Evolutionary conservation across 1,140 invertebrate genomes (phyloP).

Genomic region (Anoplophora glabripennis): DNA sequence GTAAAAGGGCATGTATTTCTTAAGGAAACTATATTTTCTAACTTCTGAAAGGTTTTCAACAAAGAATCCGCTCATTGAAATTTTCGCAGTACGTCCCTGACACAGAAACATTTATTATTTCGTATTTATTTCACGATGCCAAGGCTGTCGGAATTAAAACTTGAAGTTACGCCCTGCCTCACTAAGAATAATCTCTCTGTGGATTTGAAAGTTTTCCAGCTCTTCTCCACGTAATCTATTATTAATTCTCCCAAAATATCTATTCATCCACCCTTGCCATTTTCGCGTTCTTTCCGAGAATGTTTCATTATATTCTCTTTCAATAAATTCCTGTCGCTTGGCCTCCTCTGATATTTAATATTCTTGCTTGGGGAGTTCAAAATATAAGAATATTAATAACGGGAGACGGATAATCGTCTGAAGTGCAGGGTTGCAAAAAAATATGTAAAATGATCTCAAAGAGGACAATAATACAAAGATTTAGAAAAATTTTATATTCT

Average conservation of each 20-base stretch:
- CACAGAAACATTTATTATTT: too few relatives aligned
- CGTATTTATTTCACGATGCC: background rate
- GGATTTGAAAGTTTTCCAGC: constrained; percentile 26
- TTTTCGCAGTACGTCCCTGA: too few relatives aligned
- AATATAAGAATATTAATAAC: too few relatives aligned
- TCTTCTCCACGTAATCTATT: constrained; percentile 33
- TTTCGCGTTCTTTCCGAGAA: background rate
- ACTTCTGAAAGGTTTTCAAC: too few relatives aligned
- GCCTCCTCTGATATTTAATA: constrained; percentile 2
- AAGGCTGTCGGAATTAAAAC: constrained; percentile 31
- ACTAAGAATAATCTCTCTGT: constrained; percentile 24
- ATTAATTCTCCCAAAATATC: constrained; percentile 28
- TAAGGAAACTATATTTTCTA: too few relatives aligned
- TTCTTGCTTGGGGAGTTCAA: background rate
- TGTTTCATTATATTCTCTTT: constrained; percentile 9
- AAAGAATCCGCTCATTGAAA: too few relatives aligned
- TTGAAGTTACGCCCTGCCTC: constrained; percentile 1
- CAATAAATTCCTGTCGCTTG: constrained; percentile 7
- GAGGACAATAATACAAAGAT: too few relatives aligned
- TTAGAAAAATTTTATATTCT: too few relatives aligned
- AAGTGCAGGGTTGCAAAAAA: too few relatives aligned
- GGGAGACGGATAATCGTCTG: too few relatives aligned
- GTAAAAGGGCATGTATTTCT: too few relatives aligned
- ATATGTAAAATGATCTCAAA: too few relatives aligned
- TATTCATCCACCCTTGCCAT: constrained; percentile 10